phyloP scores from a whole-genome alignment of 2,113 vertebrate species.

The Hypanus sabinus region DNA sequence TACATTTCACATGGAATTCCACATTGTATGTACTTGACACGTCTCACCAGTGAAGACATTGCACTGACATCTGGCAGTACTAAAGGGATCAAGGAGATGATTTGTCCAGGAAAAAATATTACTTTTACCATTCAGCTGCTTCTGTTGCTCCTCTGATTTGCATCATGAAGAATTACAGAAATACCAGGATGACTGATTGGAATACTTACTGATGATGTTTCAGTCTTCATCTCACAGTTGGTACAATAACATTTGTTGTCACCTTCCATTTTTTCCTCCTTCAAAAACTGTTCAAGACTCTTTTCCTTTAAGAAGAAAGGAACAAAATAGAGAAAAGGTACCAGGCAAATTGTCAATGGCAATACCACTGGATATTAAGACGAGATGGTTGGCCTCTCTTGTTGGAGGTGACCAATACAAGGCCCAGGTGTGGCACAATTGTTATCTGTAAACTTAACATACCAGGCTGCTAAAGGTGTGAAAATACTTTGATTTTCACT shows the following conservation, averaged over 20 bases:
- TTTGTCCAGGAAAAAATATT: neutral
- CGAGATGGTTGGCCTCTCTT: too few species aligned
- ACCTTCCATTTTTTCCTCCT: neutral
- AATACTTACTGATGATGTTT: neutral
- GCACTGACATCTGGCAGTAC: neutral
- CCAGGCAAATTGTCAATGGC: too few species aligned
- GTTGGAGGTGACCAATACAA: too few species aligned
- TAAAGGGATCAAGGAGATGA: neutral
- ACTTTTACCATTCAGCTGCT: neutral
- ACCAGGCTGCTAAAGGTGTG: too few species aligned
- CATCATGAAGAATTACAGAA: neutral
- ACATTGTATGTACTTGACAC: too few species aligned
- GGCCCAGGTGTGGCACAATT: too few species aligned
- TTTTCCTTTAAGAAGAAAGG: neutral
- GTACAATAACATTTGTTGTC: neutral
- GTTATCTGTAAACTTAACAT: too few species aligned
- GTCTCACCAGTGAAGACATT: neutral
- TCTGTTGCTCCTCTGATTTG: neutral
- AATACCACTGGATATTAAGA: too few species aligned
- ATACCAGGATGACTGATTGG: neutral
- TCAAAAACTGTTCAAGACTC: neutral
- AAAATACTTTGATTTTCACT: too few species aligned
- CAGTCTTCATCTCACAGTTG: neutral
- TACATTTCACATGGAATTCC: too few species aligned
- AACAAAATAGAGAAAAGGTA: neutral